A percentile compares a stretch with the other conserved stretches of the same genome.
phyloP scores from a whole-genome alignment of 2,888 invertebrate genomes.

The Mellilla xanthometata region DNA sequence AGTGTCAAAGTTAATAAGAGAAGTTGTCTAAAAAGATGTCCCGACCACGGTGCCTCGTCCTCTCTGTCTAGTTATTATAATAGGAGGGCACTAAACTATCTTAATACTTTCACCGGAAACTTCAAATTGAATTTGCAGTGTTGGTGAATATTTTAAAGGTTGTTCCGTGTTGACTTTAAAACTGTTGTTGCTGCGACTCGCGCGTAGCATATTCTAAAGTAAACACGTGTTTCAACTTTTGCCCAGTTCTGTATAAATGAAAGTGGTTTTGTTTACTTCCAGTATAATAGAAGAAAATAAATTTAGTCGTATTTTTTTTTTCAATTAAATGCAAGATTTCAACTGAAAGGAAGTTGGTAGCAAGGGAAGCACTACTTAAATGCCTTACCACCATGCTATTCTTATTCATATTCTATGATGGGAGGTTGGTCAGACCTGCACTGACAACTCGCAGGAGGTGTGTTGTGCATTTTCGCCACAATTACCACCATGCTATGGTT shows the following conservation, averaged over 20 bases:
- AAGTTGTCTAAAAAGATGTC: slow-evolving; percentile 44
- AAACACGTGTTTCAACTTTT: slow-evolving; percentile 48
- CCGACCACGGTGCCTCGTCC: slow-evolving; percentile 17
- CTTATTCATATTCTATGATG: too few species aligned
- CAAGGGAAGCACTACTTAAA: too few species aligned
- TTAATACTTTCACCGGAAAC: slow-evolving; percentile 54
- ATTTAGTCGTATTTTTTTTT: too few species aligned
- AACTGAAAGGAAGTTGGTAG: too few species aligned
- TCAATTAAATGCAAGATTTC: too few species aligned
- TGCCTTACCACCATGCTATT: too few species aligned
- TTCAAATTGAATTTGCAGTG: slow-evolving; percentile 68
- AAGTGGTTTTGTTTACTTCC: too few species aligned
- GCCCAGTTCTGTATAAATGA: slow-evolving; percentile 5
- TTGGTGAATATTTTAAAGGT: slow-evolving; percentile 63
- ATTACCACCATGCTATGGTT: too few species aligned
- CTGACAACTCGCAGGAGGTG: too few species aligned
- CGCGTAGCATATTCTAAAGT: slow-evolving; percentile 47
- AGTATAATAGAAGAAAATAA: too few species aligned
- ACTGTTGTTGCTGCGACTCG: slow-evolving; percentile 40
- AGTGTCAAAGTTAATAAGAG: slow-evolving; percentile 44
- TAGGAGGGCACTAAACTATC: slow-evolving; percentile 42
- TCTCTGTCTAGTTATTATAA: slow-evolving; percentile 34
- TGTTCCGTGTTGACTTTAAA: slow-evolving; percentile 54
- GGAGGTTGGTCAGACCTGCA: too few species aligned
- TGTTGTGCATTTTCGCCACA: too few species aligned